phyloP scores from a whole-genome alignment of 1,140 invertebrate species.

The Orchesella cincta region DNA sequence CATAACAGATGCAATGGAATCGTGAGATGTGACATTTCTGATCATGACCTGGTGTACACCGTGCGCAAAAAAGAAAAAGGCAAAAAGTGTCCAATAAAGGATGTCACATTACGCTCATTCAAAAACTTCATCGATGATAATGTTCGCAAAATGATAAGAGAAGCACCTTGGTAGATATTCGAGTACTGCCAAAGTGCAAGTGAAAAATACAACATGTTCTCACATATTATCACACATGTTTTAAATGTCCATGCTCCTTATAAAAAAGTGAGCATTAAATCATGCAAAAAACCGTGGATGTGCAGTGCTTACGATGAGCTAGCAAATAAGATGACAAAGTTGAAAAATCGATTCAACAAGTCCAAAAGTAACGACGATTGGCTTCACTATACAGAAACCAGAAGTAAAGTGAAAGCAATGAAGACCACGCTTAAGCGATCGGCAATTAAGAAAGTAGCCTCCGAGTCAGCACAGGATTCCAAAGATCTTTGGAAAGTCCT shows the following conservation, averaged over 20 bases:
- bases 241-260: background rate
- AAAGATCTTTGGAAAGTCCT: conserved; percentile 8
- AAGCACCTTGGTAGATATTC: conserved; percentile 11
- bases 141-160: conserved; percentile 3
- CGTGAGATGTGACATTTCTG: background rate
- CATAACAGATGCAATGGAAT: background rate
- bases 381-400: background rate
- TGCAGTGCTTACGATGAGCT: background rate
- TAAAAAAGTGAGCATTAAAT: background rate
- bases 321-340: background rate
- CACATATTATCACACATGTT: background rate
- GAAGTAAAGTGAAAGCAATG: background rate
- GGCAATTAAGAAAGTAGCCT: background rate
- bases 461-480: background rate
- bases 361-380: background rate
- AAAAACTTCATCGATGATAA: background rate
- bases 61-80: background rate
- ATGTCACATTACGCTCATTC: background rate
- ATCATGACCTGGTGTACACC: conserved; percentile 7
- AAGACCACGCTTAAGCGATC: background rate
- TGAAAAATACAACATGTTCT: background rate
- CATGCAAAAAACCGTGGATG: conserved; percentile 1
- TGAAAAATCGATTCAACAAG: background rate
- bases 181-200: background rate
- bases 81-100: background rate